Evolutionary conservation across 2,888 invertebrate genomes (phyloP).

Genomic region (Dinocampus coccinellae): DNA sequence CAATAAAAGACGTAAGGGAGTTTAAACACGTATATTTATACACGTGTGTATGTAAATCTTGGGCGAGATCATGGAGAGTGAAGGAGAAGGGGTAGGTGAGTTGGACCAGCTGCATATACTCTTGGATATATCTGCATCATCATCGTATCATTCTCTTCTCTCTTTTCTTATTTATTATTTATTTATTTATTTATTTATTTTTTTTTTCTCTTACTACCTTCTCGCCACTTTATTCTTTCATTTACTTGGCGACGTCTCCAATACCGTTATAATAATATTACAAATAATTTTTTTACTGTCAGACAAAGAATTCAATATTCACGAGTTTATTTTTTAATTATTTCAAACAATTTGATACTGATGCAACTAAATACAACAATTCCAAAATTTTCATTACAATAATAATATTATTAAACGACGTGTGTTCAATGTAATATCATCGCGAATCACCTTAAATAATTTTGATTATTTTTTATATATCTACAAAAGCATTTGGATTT

Average conservation of each 20-base stretch:
- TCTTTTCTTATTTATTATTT: too few species aligned
- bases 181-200: too few species aligned
- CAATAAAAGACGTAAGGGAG: background rate
- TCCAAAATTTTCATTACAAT: too few species aligned
- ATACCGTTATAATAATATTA: slow-evolving; percentile 32
- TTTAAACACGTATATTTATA: background rate
- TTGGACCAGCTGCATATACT: slow-evolving; percentile 43
- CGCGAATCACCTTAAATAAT: background rate
- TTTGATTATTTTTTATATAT: background rate
- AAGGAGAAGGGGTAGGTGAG: slow-evolving; percentile 24
- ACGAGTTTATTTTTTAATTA: background rate
- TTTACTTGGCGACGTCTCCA: slow-evolving; percentile 28
- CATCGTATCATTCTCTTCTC: slow-evolving; percentile 38
- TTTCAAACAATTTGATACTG: too few species aligned
- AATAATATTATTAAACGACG: too few species aligned
- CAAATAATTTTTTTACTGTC: slow-evolving; percentile 32
- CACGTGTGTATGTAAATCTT: background rate
- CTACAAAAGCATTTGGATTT: background rate
- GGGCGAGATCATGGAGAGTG: slow-evolving; percentile 12
- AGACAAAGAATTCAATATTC: slow-evolving; percentile 20
- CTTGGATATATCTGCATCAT: slow-evolving; percentile 42
- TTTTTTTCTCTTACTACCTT: background rate
- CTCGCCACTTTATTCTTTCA: slow-evolving; percentile 13
- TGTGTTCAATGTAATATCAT: background rate
- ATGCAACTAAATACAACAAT: too few species aligned